A percentile compares a stretch with the other conserved stretches of the same genome.
Conservation (phyloP, 1,140 invertebrate genomes). For the Bombus consobrinus region DNA sequence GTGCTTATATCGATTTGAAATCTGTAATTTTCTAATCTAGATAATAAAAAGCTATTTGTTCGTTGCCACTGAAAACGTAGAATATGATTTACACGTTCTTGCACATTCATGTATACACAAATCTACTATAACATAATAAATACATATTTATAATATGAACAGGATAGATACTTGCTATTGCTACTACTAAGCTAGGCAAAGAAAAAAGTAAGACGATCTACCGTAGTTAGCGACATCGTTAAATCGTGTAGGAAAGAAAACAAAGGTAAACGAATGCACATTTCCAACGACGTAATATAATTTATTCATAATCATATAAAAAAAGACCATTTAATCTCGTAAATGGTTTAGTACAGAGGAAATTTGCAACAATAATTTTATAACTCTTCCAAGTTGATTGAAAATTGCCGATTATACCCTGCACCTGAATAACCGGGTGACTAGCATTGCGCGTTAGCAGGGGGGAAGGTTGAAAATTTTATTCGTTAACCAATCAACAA, state of each 20-base stretch:
- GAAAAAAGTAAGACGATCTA: not conserved
- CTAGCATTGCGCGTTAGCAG: slow-evolving; percentile 50
- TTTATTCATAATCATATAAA: slow-evolving; percentile 79
- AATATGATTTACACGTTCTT: not conserved
- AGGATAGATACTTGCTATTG: not conserved
- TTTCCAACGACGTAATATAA: slow-evolving; percentile 76
- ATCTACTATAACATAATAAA: not conserved
- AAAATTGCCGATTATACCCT: slow-evolving; percentile 61
- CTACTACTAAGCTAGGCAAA: not conserved
- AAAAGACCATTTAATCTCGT: slow-evolving; percentile 70
- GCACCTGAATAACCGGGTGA: slow-evolving; percentile 58
- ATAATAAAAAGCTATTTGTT: not conserved
- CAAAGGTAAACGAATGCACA: slow-evolving; percentile 2
- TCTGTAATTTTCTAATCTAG: not conserved
- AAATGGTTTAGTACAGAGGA: slow-evolving; percentile 69
- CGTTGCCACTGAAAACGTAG: not conserved
- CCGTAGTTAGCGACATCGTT: not conserved
- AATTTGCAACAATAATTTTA: slow-evolving; percentile 70
- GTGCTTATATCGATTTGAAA: not conserved
- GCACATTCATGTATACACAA: not conserved
- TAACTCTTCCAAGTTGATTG: slow-evolving; percentile 30
- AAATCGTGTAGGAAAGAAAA: not conserved
- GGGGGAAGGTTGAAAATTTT: slow-evolving; percentile 21
- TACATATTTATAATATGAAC: not conserved
- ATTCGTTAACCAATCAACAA: slow-evolving; percentile 16